phyloP scores from a whole-genome alignment of 2,797 vertebrate species.

The Pagetopsis macropterus region DNA sequence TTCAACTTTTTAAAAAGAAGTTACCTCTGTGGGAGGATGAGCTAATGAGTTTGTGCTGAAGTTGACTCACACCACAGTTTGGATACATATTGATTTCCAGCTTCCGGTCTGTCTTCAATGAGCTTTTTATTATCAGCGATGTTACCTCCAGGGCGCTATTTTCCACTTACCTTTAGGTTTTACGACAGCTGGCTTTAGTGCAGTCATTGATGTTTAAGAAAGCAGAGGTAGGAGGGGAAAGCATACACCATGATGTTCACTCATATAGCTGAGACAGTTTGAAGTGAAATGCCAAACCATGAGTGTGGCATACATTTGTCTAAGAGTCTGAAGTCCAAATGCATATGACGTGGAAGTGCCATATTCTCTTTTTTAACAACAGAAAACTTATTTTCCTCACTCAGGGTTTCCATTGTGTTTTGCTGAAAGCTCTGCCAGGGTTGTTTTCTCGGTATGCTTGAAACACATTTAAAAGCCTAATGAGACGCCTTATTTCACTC shows the following conservation, averaged over 20 bases:
- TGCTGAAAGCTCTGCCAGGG: slow-evolving; percentile 11
- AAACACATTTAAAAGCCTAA: slow-evolving; percentile 45
- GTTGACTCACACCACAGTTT: background rate
- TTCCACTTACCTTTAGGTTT: slow-evolving; percentile 13
- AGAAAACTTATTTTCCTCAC: slow-evolving; percentile 29
- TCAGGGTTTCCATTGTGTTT: slow-evolving; percentile 7
- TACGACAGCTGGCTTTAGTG: slow-evolving; percentile 8
- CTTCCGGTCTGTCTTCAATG: slow-evolving; percentile 7
- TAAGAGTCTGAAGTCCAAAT: background rate
- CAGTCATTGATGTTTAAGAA: background rate
- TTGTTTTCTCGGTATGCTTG: slow-evolving; percentile 38
- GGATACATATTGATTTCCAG: slow-evolving; percentile 17
- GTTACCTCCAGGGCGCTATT: slow-evolving; percentile 10
- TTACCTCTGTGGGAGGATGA: background rate
- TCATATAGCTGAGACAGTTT: too few species aligned
- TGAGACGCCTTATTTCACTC: slow-evolving; percentile 50
- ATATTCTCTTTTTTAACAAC: slow-evolving; percentile 24
- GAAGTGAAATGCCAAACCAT: background rate
- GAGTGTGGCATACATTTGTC: background rate
- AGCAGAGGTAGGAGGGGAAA: background rate
- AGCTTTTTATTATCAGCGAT: slow-evolving; percentile 25
- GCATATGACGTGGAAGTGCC: too few species aligned
- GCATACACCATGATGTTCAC: background rate
- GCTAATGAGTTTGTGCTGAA: slow-evolving; percentile 26
- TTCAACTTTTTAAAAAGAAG: background rate